phyloP scores from a whole-genome alignment of 1,140 invertebrate genomes.

The Pseudomyrmex sp. region DNA sequence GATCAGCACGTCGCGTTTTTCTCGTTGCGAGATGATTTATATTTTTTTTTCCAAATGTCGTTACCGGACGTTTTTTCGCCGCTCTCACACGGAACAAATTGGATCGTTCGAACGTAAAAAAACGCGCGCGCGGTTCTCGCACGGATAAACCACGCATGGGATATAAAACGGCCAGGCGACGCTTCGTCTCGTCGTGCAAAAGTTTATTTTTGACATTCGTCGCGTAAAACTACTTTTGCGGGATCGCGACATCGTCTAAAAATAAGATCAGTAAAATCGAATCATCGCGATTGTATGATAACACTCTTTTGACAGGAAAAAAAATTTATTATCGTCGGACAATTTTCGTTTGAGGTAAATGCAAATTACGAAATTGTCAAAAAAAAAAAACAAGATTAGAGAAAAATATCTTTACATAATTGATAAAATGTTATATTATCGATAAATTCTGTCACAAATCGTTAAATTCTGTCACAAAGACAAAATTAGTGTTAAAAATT shows the following conservation, averaged over 20 bases:
- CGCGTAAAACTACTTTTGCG: slow-evolving; percentile 33
- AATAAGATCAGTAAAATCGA: slow-evolving; percentile 26
- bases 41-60: slow-evolving; percentile 1
- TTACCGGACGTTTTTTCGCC: neutral
- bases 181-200: slow-evolving; percentile 38
- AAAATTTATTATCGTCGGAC: neutral
- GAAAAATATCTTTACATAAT: too few species aligned
- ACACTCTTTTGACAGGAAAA: slow-evolving; percentile 18
- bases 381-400: neutral
- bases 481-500: too few species aligned
- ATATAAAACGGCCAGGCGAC: slow-evolving; percentile 7
- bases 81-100: slow-evolving; percentile 28
- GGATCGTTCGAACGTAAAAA: slow-evolving; percentile 13
- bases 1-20: slow-evolving; percentile 52
- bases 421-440: too few species aligned
- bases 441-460: too few species aligned
- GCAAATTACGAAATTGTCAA: neutral
- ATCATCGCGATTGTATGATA: neutral
- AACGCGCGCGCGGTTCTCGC: neutral
- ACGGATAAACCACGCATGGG: slow-evolving; percentile 19
- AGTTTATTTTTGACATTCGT: slow-evolving; percentile 45
- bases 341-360: neutral
- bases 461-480: too few species aligned
- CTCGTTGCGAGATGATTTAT: slow-evolving; percentile 48
- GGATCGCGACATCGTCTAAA: slow-evolving; percentile 26